These are phyloP conservation scores for Neofelis nebulosa DNA, from an alignment of 2,113 vertebrate species.

Conservation along the genomic window DNA sequence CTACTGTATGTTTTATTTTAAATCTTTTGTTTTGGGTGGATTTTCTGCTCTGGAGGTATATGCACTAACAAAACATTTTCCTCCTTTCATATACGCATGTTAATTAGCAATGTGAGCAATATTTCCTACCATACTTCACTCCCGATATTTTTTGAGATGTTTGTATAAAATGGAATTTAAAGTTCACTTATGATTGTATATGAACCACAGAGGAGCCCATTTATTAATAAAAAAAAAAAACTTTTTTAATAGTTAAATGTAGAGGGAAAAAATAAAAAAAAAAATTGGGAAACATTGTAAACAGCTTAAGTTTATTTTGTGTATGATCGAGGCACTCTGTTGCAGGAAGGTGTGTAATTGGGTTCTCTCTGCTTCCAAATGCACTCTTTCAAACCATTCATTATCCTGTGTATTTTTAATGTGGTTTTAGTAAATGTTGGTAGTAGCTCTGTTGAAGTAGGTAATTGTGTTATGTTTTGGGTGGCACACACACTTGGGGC, in stretches of 20 bases:
- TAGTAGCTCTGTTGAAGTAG: constrained; percentile 70
- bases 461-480: constrained; percentile 69
- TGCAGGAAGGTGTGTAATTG: constrained; percentile 80
- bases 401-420: constrained; percentile 66
- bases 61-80: constrained; percentile 79
- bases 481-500: constrained; percentile 47
- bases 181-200: constrained; percentile 83
- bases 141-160: constrained; percentile 88
- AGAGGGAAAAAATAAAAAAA: constrained; percentile 75
- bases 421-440: constrained; percentile 71
- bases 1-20: constrained; percentile 81
- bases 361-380: constrained; percentile 84
- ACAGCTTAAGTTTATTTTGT: constrained; percentile 76
- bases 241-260: constrained; percentile 82
- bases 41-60: constrained; percentile 80
- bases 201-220: constrained; percentile 87
- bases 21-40: constrained; percentile 57
- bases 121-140: constrained; percentile 91
- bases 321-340: constrained; percentile 66
- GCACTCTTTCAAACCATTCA: constrained; percentile 73
- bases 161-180: constrained; percentile 88
- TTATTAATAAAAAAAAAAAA: constrained; percentile 83
- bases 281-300: constrained; percentile 77
- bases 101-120: constrained; percentile 83
- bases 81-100: constrained; percentile 76